Evolutionary conservation across 2,888 invertebrate species (phyloP).

Genomic region (Thalpophila matura): DNA sequence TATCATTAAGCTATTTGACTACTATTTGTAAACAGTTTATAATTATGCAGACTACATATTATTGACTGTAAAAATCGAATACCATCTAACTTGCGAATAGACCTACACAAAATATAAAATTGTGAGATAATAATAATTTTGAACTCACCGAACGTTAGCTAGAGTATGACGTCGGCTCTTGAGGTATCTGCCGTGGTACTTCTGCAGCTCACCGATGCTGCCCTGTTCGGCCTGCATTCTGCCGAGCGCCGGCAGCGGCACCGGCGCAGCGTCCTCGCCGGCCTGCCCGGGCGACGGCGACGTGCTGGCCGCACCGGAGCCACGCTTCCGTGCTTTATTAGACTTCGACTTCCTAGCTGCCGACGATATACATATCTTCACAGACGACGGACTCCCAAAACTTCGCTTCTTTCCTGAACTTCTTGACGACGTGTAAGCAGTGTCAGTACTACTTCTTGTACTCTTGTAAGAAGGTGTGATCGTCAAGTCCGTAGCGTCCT

Average conservation of each 20-base stretch:
- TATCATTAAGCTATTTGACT: constrained; percentile 39
- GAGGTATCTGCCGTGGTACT: constrained; percentile 96
- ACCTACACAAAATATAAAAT: neutral
- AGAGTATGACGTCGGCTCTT: constrained; percentile 97
- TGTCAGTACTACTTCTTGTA: constrained; percentile 88
- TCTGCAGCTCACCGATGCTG: constrained; percentile 96
- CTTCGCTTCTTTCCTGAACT: constrained; percentile 89
- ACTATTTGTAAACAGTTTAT: constrained; percentile 40
- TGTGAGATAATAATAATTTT: neutral
- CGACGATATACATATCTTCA: constrained; percentile 90
- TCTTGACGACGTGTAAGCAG: constrained; percentile 86
- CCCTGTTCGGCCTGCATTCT: constrained; percentile 98
- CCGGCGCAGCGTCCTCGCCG: constrained; percentile 80
- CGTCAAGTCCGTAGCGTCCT: constrained; percentile 88
- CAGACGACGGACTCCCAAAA: constrained; percentile 91
- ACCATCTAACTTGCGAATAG: too few species aligned
- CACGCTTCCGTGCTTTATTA: constrained; percentile 89
- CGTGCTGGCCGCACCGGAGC: constrained; percentile 79
- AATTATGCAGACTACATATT: constrained; percentile 23
- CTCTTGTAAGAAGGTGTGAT: constrained; percentile 89
- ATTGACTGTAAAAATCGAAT: neutral
- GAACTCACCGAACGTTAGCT: constrained; percentile 97
- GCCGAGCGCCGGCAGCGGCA: constrained; percentile 83
- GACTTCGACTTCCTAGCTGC: constrained; percentile 89
- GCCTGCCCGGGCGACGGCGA: constrained; percentile 74